Conservation (phyloP, 1,140 invertebrate species). For the Trichonephila clavipes region DNA sequence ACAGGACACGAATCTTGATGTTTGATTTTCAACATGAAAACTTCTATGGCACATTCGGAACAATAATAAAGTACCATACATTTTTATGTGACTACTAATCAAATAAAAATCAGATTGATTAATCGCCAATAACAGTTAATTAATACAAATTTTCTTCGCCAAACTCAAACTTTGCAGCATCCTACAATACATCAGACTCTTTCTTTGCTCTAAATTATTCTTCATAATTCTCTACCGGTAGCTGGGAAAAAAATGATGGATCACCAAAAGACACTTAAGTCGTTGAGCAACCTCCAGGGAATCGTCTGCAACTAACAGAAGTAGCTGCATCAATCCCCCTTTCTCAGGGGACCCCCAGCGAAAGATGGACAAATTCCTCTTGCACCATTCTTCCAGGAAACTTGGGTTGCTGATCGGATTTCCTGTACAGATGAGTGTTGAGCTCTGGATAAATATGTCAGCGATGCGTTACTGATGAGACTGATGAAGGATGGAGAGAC, state of each 20-base stretch:
- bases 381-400: background rate
- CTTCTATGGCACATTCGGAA: too few relatives aligned
- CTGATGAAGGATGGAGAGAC: background rate
- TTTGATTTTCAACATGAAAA: too few relatives aligned
- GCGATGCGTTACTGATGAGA: conserved; percentile 47
- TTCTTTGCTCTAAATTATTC: too few relatives aligned
- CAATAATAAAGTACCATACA: too few relatives aligned
- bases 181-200: too few relatives aligned
- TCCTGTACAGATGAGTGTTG: conserved; percentile 39
- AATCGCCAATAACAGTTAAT: too few relatives aligned
- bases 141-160: too few relatives aligned
- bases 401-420: conserved; percentile 18
- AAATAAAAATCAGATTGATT: too few relatives aligned
- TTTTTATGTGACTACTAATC: too few relatives aligned
- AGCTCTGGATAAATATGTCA: conserved; percentile 58
- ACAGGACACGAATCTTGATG: too few relatives aligned
- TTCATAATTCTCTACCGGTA: too few relatives aligned
- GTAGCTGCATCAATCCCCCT: background rate
- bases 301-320: background rate
- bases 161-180: too few relatives aligned
- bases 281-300: background rate
- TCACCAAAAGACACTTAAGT: conserved; percentile 6
- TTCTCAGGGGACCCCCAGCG: background rate
- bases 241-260: conserved; percentile 11
- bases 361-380: conserved; percentile 28